Base-by-base conservation (phyloP, 2,797 vertebrate species). In the Alosa sapidissima region DNA sequence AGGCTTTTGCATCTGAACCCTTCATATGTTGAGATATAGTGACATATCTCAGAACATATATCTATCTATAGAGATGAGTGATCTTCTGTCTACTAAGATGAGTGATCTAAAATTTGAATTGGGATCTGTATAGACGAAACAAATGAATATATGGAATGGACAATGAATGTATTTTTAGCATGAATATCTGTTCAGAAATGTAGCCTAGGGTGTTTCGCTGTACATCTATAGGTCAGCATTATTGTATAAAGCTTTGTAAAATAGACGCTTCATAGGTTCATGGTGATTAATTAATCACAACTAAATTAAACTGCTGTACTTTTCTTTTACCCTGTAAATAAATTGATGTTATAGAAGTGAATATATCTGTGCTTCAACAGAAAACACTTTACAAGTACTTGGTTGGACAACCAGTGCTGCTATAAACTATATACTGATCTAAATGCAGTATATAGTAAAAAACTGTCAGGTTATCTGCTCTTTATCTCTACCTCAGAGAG, bases 401-500 rank as follows among this genome's bases (percentile, higher is more conserved):
- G 1, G 14, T 75, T 75, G 5, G 3, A 41, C 41, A 78, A 75
- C 5, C 72, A 21, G 72, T 21, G 45, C 72, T 78, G 72, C 45
- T 78, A 47, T 78, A 41, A 78, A 41, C 21, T 78, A 41, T 21
- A 21, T 45, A 1, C 33, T 19, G 16, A 78, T 21, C 47, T 78
- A 47, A 16, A 72, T 41, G 41, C 36, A 65, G 7, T 51, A 11
- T 51, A 55, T 3, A 36, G 68, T 14, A 1, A 14, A 72, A 13
- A 41, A 14, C 11, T 41, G 33, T 72, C 36, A 72, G 33, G 36
- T 9, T 14, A 78, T 47, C 68, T 45, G 33, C 36, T 13, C 41
- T 14, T 5, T 33, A 75, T 41, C 72, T 45, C 72, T 78, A 78
- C 72, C 72, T 78, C 72, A 78, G 72, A 36, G 11, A 72, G 33